A percentile compares a stretch with the other conserved stretches of the same genome.
phyloP scores from a whole-genome alignment of 2,888 invertebrate species.

The Torymus auratus region DNA sequence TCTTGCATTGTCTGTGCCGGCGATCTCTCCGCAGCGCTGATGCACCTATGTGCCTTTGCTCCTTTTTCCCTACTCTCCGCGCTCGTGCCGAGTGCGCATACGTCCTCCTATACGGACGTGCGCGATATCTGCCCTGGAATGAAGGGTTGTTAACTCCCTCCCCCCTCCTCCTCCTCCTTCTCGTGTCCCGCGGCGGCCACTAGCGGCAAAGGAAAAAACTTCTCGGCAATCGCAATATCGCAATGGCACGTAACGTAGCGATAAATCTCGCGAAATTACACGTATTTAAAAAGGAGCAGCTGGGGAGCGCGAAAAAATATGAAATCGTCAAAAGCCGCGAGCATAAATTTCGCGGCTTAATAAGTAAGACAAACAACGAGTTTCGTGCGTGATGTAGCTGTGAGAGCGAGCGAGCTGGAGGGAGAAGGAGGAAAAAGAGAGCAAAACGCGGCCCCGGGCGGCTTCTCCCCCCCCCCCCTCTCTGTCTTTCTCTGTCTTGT shows the following conservation, averaged over 20 bases:
- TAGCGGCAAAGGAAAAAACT: neutral
- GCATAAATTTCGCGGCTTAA: slow-evolving; percentile 46
- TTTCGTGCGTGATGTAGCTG: slow-evolving; percentile 17
- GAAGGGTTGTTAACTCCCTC: slow-evolving; percentile 55
- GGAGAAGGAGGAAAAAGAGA: slow-evolving; percentile 2
- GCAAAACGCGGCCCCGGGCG: slow-evolving; percentile 29
- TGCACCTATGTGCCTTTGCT: neutral
- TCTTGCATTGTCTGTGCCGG: slow-evolving; percentile 26
- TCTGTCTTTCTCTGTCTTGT: slow-evolving; percentile 29
- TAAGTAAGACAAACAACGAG: slow-evolving; percentile 41
- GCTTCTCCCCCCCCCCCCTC: slow-evolving; percentile 30
- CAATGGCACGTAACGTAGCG: slow-evolving; percentile 44
- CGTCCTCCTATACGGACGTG: neutral
- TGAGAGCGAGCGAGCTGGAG: neutral
- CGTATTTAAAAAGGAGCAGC: slow-evolving; percentile 21
- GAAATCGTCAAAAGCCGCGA: slow-evolving; percentile 36
- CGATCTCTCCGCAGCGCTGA: neutral
- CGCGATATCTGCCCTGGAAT: slow-evolving; percentile 39
- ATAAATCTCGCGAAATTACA: slow-evolving; percentile 45
- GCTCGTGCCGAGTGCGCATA: neutral
- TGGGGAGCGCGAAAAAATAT: slow-evolving; percentile 3
- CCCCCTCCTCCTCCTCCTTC: neutral
- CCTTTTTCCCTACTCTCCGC: slow-evolving; percentile 1
- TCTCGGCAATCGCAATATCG: slow-evolving; percentile 35
- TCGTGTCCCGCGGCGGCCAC: too few relatives aligned